Base-by-base conservation (phyloP, 1,140 invertebrate genomes). In the Plectrocnemia conspersa region DNA sequence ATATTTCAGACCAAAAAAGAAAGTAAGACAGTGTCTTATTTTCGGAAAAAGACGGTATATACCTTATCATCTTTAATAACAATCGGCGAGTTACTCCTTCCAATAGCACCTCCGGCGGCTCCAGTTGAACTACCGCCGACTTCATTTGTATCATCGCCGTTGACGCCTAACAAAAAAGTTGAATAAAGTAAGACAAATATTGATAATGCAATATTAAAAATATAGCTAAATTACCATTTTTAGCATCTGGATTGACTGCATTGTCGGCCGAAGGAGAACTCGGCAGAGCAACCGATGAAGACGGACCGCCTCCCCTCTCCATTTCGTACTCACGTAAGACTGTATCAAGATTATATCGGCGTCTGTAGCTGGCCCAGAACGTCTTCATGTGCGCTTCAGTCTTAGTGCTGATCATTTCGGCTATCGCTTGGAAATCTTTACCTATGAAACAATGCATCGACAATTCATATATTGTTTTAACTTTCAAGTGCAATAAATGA, bases 341-440 rank as follows among this genome's bases (percentile, higher is more conserved):
- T 27, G 84, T 83, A 72, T 97, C 93, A 46, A 97, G 75, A 71
- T 94, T 93, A 72, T 91, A 95, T 41, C 91, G 82, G 53, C 89
- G 82, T 36, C 91, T 80, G 72, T 97, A 92, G 64, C 91, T 94
- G 0, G 89, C 80, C 69, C 89, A 96, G 75, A 97, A 98, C 22
- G 83, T 86, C 50, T 89, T 82, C 13, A 97, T 79, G 69, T 97
- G 93, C 25, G 85, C 82, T 70, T 97, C 93, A 2, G 88, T 94
- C 75, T 98, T 98, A 19, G 93, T 97, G 45, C 91, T 91, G 55
- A 98, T 85, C 3, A 94, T 85, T 72, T 97, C 93, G 11, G 94
- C 91, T 56, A 98, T 97, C 18, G 91, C 90, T 72, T 90, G 85
- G 74, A 95, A 97, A 71, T 97, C 89, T 76, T 93, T 95, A 18